Evolutionary conservation across 2,113 vertebrate genomes (phyloP).

Genomic region (Enhydra lutris): DNA sequence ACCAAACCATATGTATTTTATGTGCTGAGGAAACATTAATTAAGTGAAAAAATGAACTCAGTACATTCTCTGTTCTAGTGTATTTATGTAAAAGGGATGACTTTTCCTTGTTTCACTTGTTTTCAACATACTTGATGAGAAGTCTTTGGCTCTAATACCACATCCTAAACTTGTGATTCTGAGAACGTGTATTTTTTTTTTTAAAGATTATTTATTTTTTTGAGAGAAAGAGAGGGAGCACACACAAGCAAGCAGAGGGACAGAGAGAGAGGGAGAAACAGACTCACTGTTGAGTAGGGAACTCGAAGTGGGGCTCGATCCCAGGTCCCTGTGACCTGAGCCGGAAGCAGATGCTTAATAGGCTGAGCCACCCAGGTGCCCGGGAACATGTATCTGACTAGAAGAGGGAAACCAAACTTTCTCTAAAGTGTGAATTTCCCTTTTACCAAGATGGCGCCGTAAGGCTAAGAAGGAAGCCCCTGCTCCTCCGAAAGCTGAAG

Average conservation of each 20-base stretch:
- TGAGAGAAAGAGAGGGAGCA: background rate
- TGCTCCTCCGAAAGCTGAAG: too few species aligned
- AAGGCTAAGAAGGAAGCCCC: too few species aligned
- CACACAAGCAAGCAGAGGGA: background rate
- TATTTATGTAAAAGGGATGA: background rate
- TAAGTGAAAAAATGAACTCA: background rate
- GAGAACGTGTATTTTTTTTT: background rate
- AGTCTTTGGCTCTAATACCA: background rate
- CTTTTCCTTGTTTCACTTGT: background rate
- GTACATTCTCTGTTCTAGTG: background rate
- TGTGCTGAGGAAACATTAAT: background rate
- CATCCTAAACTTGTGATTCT: background rate
- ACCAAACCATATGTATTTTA: background rate
- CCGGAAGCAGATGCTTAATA: background rate
- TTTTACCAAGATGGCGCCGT: too few species aligned
- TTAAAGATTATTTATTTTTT: background rate
- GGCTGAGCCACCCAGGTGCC: background rate
- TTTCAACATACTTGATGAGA: slow-evolving; percentile 5
- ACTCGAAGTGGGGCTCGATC: background rate
- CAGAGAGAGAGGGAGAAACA: background rate
- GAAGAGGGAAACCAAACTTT: background rate
- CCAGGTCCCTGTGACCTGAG: background rate
- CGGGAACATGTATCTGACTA: background rate
- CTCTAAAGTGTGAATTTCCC: background rate
- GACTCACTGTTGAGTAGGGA: background rate